Conservation (phyloP, 2,113 vertebrate species). For the Ardeotis arabs region DNA sequence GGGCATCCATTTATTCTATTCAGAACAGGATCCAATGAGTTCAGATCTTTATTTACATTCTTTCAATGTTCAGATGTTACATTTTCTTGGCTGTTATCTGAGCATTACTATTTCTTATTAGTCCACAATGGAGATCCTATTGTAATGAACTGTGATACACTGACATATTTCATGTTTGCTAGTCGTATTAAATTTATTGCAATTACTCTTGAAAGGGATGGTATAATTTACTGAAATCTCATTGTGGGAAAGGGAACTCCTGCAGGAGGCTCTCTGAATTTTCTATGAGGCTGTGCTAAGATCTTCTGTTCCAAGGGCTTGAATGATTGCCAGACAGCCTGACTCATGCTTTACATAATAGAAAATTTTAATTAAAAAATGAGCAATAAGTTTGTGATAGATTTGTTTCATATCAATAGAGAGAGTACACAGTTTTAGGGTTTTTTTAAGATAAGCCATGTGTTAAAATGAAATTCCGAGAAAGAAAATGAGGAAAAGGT, state of each 20-base stretch:
- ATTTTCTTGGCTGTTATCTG: slow-evolving; percentile 46
- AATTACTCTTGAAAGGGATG: slow-evolving; percentile 44
- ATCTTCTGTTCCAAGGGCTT: background rate
- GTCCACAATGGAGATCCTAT: background rate
- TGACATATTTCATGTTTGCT: slow-evolving; percentile 34
- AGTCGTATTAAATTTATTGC: slow-evolving; percentile 40
- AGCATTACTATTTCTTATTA: slow-evolving; percentile 61
- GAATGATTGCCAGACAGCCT: slow-evolving; percentile 5
- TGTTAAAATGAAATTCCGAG: background rate
- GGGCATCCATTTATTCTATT: slow-evolving; percentile 55
- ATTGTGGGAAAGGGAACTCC: slow-evolving; percentile 7
- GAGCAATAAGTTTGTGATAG: background rate
- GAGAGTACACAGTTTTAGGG: fast-evolving
- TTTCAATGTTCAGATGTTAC: background rate
- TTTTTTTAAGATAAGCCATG: background rate
- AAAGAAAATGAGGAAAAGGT: background rate
- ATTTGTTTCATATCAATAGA: background rate
- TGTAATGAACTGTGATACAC: slow-evolving; percentile 43
- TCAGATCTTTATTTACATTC: slow-evolving; percentile 55
- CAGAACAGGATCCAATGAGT: slow-evolving; percentile 6
- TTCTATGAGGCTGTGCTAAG: background rate
- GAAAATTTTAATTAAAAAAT: slow-evolving; percentile 49
- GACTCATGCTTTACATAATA: background rate
- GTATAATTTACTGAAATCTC: slow-evolving; percentile 50
- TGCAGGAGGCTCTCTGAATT: slow-evolving; percentile 40